These are phyloP conservation scores for Apogon talboti DNA, from an alignment of 2,797 vertebrate species.

Conservation along the genomic window DNA sequence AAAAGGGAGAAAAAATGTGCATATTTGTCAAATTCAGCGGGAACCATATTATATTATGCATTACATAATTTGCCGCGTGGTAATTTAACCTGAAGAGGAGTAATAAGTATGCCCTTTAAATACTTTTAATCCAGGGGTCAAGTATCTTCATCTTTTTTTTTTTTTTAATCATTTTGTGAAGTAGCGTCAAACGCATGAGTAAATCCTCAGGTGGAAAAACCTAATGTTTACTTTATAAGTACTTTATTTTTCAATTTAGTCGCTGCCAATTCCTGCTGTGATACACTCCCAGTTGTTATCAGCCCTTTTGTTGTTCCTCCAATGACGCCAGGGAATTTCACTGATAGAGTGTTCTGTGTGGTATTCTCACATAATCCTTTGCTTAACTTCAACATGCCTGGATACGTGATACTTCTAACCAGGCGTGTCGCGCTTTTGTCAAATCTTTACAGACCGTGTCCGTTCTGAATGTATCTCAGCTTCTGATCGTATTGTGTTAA, in stretches of 20 bases:
- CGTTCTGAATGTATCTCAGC: no score
- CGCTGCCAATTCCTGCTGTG: not conserved
- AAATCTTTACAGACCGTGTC: not conserved
- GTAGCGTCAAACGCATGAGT: conserved; percentile 10
- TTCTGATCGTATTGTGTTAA: no score
- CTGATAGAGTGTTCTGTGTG: conserved; percentile 9
- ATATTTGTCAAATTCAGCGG: conserved; percentile 30
- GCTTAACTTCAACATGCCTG: conserved; percentile 3
- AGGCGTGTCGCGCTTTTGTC: not conserved
- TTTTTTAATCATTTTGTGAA: conserved; percentile 8
- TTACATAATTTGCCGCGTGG: conserved; percentile 29
- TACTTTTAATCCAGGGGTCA: conserved; percentile 27
- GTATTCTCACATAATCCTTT: not conserved
- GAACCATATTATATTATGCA: conserved; percentile 40
- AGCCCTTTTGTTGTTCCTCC: not conserved
- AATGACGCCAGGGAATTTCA: conserved; percentile 20
- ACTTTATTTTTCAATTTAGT: not conserved
- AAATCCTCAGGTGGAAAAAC: conserved; percentile 15
- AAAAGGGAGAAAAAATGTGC: not conserved
- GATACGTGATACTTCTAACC: not conserved
- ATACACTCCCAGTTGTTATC: not conserved
- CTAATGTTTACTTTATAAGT: not conserved
- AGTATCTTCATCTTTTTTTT: conserved; percentile 15
- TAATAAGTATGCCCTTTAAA: conserved; percentile 32
- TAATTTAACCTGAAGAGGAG: conserved; percentile 37